Percentiles rank a stretch among this genome's conserved stretches.
These are phyloP conservation scores for Cephalopachus bancanus DNA, from an alignment of 2,797 vertebrate species.

Conservation along the genomic window DNA sequence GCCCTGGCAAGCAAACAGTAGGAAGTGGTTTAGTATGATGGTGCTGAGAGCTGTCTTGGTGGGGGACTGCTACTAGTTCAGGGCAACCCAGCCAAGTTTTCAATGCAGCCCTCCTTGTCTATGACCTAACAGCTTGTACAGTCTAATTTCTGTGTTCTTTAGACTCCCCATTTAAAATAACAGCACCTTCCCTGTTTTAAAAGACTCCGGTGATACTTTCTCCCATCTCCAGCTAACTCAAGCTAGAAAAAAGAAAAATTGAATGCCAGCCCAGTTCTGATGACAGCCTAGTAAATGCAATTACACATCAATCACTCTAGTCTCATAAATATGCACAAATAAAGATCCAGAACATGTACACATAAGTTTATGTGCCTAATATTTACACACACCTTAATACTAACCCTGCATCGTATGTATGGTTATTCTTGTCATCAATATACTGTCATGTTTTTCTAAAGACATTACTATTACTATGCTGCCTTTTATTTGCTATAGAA, in stretches of 20 bases:
- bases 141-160: neutral
- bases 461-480: neutral
- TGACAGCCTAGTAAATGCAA: neutral
- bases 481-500: neutral
- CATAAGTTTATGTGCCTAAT: neutral
- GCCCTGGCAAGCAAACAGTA: neutral
- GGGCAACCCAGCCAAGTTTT: neutral
- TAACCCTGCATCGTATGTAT: neutral
- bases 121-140: neutral
- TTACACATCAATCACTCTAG: neutral
- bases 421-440: neutral
- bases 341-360: neutral
- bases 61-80: too few species aligned
- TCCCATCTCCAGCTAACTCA: neutral
- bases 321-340: constrained; percentile 34
- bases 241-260: neutral
- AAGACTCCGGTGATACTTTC: neutral
- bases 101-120: neutral
- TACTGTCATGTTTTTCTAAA: neutral
- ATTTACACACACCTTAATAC: neutral
- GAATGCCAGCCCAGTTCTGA: neutral
- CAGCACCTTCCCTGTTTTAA: neutral
- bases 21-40: neutral
- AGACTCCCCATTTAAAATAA: neutral
- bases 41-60: neutral